Base-by-base conservation (phyloP, 2,113 vertebrate genomes). In the Conger conger region DNA sequence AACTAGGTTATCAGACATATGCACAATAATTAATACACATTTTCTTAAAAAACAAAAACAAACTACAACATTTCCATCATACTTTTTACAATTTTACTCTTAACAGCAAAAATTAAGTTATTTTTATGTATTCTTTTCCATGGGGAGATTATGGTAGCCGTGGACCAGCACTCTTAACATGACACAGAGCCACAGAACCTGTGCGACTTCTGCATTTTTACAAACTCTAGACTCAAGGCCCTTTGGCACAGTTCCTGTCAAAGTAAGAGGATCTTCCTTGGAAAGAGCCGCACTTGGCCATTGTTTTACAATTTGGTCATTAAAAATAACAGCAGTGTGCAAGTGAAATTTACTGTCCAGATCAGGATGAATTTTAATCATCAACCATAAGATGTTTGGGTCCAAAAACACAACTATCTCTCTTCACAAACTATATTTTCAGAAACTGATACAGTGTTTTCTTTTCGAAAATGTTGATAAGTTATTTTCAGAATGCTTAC, bases 81-180 rank as follows among this genome's bases (percentile, higher is more conserved):
- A 92, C 88, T 90, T 91, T 89, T 87, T 88, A 89, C 91, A 94
- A 91, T 92, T 92, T 92, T 88, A 92, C 90, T 92, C 93, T 76
- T 86, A 90, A 87, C 93, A 89, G 87, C 91, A 90, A 94, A 91
- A 93, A 87, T 90, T 94, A 95, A 95, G 92, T 95, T 94, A 95
- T 87, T 93, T 92, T 90, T n/a, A n/a, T n/a, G n/a, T n/a, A n/a
- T n/a, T n/a, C n/a, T 92, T 92, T 90, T 84, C 76, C 54, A 94
- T 91, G 91, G 94, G 93, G 86, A 93, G 92, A 92, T 90, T 94
- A 91, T 90, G 89, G 92, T 90, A 93, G 63, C 93, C 89, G 90
- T 92, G 92, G 91, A 93, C 93, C 93, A 95, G 93, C 93, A 93
- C 92, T 92, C 86, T 91, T 91, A 92, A 91, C 93, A 96, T 93